phyloP scores from a whole-genome alignment of 30 jellyfish, hydroid and myxozoan species.

The Hydra vulgaris region DNA sequence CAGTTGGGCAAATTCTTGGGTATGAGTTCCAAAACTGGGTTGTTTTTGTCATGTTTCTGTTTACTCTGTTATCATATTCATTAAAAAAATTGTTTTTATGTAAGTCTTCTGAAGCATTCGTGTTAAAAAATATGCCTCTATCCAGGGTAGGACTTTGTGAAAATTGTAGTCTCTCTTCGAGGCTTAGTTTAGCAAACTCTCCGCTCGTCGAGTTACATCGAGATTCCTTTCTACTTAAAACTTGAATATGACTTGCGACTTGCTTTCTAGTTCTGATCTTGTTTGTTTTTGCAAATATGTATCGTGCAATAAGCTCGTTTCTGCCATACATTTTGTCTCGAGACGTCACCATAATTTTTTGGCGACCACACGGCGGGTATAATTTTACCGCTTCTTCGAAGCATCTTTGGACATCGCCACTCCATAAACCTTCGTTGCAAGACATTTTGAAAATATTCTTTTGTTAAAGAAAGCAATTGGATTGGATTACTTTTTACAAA shows the following conservation, averaged over 20 bases:
- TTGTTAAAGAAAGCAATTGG: neutral
- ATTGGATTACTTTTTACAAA: neutral
- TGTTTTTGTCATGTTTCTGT: neutral
- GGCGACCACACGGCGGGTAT: conserved; percentile 90
- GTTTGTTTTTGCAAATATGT: conserved; percentile 57
- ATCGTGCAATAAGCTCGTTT: conserved; percentile 76
- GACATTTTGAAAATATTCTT: neutral
- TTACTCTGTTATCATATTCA: neutral
- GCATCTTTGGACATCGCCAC: conserved; percentile 71
- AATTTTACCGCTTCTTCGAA: conserved; percentile 74
- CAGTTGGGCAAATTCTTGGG: neutral
- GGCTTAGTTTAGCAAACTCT: neutral
- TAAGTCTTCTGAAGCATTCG: neutral
- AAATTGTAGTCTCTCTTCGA: neutral
- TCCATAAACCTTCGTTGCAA: conserved; percentile 64
- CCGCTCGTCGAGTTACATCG: neutral
- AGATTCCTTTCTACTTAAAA: conserved; percentile 44
- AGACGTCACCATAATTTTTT: conserved; percentile 76
- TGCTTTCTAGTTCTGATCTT: conserved; percentile 74
- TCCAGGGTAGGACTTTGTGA: neutral
- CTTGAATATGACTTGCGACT: conserved; percentile 96
- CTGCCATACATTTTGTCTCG: conserved; percentile 88
- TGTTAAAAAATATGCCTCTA: neutral
- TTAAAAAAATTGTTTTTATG: neutral
- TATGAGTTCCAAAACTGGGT: neutral